Base-by-base conservation (phyloP, 2,888 invertebrate species). In the Diachrysia chrysitis region DNA sequence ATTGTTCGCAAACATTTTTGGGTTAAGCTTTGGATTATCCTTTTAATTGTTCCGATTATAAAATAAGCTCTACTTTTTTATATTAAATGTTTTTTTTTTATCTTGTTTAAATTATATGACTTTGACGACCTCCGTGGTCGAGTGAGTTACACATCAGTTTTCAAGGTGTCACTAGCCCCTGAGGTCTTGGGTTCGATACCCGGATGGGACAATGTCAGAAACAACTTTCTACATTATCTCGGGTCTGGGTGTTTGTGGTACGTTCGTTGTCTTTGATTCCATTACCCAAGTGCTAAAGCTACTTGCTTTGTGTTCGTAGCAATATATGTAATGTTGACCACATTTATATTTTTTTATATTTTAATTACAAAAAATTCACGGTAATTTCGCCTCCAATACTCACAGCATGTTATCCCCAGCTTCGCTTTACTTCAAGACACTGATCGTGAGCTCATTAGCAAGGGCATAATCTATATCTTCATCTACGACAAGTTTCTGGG, bases 1-100 rank as follows among this genome's bases (percentile, higher is more conserved):
- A 32, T 48, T 25, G 19, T 62, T 64, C 42, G 64, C 58, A 59
- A 59, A 61, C 23, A 21, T 62, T 67, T 64, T 72, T 17, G 46
- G 9, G 9, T 51, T 63, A 51, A 25, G 21, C 10, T 16, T 16
- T 16, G 21, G 14, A 4, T 53, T 23, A 6, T 14, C 16, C 7
- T 54, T 25, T 23, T 54, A 25, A 16, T 32, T 53, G 14, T 53
- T 23, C 14, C 3, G 7, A 19, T 4, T 16, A 2, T 37, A 16
- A 16, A 16, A 37, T 37, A 16, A 37, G 37, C 35, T 2, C 14
- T 35, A 35, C 10, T n/a, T 14, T 3, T 37, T 3, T 16, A 2
- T 37, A 4, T 37, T 35, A 9, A 10, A 35, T 37, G 14, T 37
- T 37, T 16, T 3, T 14, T 16, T 16, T 14, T 37, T 37, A 32